Conservation (phyloP, 2,113 vertebrate species). For the Plotosus lineatus region DNA sequence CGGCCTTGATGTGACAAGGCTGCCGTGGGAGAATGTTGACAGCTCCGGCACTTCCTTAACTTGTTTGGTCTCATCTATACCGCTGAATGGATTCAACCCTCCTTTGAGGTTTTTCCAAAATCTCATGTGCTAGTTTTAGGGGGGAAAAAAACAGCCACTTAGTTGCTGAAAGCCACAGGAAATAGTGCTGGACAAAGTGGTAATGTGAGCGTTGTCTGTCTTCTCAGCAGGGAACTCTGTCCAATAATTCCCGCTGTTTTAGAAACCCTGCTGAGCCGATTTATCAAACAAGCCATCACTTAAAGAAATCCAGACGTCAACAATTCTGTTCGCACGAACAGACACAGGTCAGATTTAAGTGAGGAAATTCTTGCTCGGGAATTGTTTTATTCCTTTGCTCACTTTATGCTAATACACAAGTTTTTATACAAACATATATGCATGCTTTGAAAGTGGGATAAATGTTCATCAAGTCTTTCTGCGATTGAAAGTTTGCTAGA, state of each 20-base stretch:
- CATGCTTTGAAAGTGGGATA: too few species aligned
- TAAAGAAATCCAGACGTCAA: background rate
- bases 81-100: slow-evolving; percentile 37
- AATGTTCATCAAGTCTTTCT: too few species aligned
- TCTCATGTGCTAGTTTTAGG: slow-evolving; percentile 7
- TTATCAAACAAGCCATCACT: slow-evolving; percentile 28
- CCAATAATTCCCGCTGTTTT: slow-evolving; percentile 18
- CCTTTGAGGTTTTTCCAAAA: background rate
- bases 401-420: background rate
- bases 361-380: background rate
- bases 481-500: too few species aligned
- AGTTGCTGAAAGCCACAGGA: slow-evolving; percentile 7
- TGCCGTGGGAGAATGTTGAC: slow-evolving; percentile 42
- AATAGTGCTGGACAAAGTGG: slow-evolving; percentile 9
- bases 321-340: background rate
- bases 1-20: slow-evolving; percentile 54
- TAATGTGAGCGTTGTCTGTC: slow-evolving; percentile 25
- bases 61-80: slow-evolving; percentile 22
- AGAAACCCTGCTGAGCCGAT: background rate
- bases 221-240: slow-evolving; percentile 24
- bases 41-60: slow-evolving; percentile 30
- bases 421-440: background rate
- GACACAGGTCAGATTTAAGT: background rate
- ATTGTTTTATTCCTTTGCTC: background rate
- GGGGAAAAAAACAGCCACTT: slow-evolving; percentile 13